Evolutionary conservation across 1,140 invertebrate species (phyloP).

Genomic region (Drosophila dunni): DNA sequence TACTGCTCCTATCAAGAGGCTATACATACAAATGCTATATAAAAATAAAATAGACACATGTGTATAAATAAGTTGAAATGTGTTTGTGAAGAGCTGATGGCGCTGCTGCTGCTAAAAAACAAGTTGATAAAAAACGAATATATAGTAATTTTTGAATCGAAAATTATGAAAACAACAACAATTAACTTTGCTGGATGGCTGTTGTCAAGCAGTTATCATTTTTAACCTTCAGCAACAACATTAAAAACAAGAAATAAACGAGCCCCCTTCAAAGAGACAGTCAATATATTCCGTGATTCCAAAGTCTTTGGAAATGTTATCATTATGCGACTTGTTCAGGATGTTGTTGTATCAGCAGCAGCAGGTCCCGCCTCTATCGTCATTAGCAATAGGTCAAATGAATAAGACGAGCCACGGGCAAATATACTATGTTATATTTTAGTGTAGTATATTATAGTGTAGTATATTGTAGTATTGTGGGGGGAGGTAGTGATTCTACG

Average conservation of each 20-base stretch:
- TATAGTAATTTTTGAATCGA: slow-evolving; percentile 33
- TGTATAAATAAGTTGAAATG: slow-evolving; percentile 9
- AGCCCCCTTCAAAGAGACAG: slow-evolving; percentile 31
- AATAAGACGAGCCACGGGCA: slow-evolving; percentile 6
- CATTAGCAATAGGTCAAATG: slow-evolving; percentile 37
- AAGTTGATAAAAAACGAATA: slow-evolving; percentile 63
- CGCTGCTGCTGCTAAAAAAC: slow-evolving; percentile 44
- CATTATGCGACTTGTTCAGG: slow-evolving; percentile 30
- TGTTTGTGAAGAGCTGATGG: neutral
- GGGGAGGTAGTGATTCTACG: neutral
- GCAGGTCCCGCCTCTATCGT: slow-evolving; percentile 25
- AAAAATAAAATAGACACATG: slow-evolving; percentile 73
- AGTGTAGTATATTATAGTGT: slow-evolving; percentile 2
- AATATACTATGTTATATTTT: neutral
- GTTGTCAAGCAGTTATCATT: slow-evolving; percentile 35
- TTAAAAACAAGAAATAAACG: slow-evolving; percentile 31
- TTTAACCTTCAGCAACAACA: slow-evolving; percentile 34
- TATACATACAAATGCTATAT: slow-evolving; percentile 33
- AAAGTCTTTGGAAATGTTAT: slow-evolving; percentile 33
- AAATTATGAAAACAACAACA: slow-evolving; percentile 52
- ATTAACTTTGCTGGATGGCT: neutral
- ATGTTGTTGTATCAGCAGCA: slow-evolving; percentile 29
- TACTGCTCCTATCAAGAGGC: slow-evolving; percentile 62
- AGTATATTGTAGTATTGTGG: neutral
- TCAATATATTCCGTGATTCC: neutral